Evolutionary conservation across 2,113 vertebrate genomes (phyloP).

Genomic region (Sorex araneus): DNA sequence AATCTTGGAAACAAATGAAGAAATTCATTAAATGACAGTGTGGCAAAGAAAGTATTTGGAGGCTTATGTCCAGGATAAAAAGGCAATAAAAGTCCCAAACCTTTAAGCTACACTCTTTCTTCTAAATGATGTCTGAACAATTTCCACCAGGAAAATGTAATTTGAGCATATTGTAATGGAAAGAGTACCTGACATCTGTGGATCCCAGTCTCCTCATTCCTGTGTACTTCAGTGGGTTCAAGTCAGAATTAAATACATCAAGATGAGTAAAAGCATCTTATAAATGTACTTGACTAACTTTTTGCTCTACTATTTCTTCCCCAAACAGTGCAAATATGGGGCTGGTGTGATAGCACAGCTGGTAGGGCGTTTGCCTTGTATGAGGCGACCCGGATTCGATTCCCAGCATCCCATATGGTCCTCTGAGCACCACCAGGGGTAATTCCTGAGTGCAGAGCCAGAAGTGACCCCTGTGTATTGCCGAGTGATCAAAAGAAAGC

Average conservation of each 20-base stretch:
- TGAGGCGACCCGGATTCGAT: too few relatives aligned
- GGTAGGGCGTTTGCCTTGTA: too few relatives aligned
- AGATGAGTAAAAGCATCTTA: not conserved
- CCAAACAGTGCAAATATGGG: not conserved
- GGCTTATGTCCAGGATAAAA: conserved; percentile 14
- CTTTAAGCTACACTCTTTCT: not conserved
- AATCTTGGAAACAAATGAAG: not conserved
- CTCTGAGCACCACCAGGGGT: too few relatives aligned
- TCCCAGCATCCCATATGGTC: too few relatives aligned
- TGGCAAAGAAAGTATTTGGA: not conserved
- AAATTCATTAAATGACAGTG: not conserved
- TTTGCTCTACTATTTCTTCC: not conserved
- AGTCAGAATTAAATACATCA: not conserved
- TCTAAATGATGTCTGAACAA: not conserved
- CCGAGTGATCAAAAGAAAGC: too few relatives aligned
- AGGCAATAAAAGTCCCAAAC: not conserved
- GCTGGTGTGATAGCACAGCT: too few relatives aligned
- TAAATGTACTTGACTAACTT: not conserved
- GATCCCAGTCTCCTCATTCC: not conserved
- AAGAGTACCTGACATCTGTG: not conserved
- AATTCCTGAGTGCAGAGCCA: too few relatives aligned
- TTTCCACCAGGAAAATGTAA: not conserved
- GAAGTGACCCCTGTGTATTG: too few relatives aligned
- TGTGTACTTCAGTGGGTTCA: not conserved
- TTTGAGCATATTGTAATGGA: not conserved